Conservation (phyloP, 2,113 vertebrate species). For the Tyrannus savana region DNA sequence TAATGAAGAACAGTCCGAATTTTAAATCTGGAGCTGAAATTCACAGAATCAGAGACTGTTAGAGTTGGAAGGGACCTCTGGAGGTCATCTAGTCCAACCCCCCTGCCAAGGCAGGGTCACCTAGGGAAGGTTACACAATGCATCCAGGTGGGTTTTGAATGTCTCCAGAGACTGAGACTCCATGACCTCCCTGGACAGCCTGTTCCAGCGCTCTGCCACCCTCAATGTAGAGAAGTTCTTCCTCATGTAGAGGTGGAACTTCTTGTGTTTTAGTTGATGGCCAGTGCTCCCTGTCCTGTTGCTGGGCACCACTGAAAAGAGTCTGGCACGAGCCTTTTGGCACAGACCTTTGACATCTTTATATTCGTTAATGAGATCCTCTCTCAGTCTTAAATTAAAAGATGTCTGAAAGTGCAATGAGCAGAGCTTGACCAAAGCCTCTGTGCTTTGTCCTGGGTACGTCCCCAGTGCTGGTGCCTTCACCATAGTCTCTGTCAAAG, state of each 20-base stretch:
- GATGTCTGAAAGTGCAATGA: neutral
- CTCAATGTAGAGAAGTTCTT: neutral
- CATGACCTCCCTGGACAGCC: fast-evolving
- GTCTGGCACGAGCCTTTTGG: neutral
- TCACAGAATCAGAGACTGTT: neutral
- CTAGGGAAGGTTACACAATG: neutral
- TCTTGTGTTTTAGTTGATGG: neutral
- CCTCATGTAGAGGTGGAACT: neutral
- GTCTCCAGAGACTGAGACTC: neutral
- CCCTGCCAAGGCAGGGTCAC: neutral
- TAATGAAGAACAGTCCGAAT: neutral
- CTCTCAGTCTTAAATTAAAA: neutral
- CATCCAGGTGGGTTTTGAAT: neutral
- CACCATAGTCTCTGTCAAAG: neutral
- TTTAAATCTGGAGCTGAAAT: neutral
- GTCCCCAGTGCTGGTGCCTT: neutral
- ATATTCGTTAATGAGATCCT: neutral
- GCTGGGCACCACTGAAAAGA: neutral
- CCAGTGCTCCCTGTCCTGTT: fast-evolving
- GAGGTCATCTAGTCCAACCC: neutral
- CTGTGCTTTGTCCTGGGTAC: neutral
- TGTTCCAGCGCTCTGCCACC: neutral
- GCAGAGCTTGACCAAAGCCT: neutral
- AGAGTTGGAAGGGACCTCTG: neutral
- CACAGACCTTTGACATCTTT: neutral